Base-by-base conservation (phyloP, 2,797 vertebrate species). In the Eurystomus glaucurus region DNA sequence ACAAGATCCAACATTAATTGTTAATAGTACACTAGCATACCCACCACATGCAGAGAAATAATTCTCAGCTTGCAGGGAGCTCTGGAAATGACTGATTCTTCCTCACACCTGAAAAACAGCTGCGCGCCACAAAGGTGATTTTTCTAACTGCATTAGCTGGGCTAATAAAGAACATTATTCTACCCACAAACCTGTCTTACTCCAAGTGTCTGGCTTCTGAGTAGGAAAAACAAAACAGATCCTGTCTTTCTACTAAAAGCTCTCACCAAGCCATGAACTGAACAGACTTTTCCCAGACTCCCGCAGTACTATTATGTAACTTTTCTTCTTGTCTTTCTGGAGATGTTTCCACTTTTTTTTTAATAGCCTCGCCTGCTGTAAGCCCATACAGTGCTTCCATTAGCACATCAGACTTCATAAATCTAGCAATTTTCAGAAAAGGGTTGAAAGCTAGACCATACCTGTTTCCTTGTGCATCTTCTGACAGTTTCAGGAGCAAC, bases 401-500 rank as follows among this genome's bases (percentile, higher is more conserved):
- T 41, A 51, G 41, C 13, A 71, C 25, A 88, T 81, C 64, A 74
- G 23, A 45, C 31, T 64, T 65, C 35, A 64, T 35, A 79, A 64
- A 57, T 31, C 16, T 35, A 35, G 25, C 17, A 35, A 10, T 74
- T 78, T 86, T 69, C 66, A 75, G 46, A 86, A 83, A 48, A 60
- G 22, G 23, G 39, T 13, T 43, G 39, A 33, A 75, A 79, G 66
- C 39, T 68, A 65, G 85, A 50, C 58, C 9, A 31, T 97, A 98
- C 96, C 97, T 98, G 97, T 97, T 97, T 98, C 97, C 97, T 98
- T 94, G 96, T 93, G 31, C 71, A 65, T 82, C 97, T 97, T 95
- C 97, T 96, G 71, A 97, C 94, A 45, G 95, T 81, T 86, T 98
- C 97, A 92, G 85, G 96, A 98, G 88, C 91, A 97, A 3, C 95